A percentile compares a stretch with the other conserved stretches of the same genome.
Conservation (phyloP, 2,113 vertebrate genomes). For the Coreoperca whiteheadi region DNA sequence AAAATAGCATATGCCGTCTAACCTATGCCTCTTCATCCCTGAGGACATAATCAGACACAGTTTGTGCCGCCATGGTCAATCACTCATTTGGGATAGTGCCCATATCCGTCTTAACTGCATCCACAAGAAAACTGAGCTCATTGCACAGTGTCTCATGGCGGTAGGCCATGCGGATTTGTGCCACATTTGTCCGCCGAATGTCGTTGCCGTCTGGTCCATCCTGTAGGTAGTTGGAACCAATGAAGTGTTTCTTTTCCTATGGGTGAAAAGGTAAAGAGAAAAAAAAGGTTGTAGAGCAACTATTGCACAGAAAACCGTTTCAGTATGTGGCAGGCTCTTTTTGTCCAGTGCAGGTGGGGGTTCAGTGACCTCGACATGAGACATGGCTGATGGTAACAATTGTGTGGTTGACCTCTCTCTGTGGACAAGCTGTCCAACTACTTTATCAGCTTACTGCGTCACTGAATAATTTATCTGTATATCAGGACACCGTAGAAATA, state of each 20-base stretch:
- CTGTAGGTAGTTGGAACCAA: conserved; percentile 92
- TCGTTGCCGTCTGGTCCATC: conserved; percentile 96
- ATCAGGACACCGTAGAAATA: neutral
- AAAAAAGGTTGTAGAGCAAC: neutral
- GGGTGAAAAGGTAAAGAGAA: neutral
- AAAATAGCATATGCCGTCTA: neutral
- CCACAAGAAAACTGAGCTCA: conserved; percentile 95
- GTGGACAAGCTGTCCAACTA: neutral
- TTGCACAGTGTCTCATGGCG: conserved; percentile 94
- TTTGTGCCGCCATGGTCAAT: neutral
- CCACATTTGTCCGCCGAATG: conserved; percentile 95
- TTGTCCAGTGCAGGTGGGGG: neutral
- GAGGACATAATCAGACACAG: neutral
- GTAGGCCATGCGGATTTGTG: conserved; percentile 97
- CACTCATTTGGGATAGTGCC: conserved; percentile 55
- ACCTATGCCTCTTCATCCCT: neutral
- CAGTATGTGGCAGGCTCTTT: neutral
- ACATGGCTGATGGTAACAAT: neutral
- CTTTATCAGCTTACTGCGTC: neutral
- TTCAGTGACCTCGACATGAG: neutral
- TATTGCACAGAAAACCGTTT: neutral
- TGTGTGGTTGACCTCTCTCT: neutral
- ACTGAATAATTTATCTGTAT: neutral
- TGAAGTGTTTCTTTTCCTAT: conserved; percentile 96
- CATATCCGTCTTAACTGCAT: conserved; percentile 89